Conservation (phyloP, 2,113 vertebrate genomes). For the Gadus macrocephalus region DNA sequence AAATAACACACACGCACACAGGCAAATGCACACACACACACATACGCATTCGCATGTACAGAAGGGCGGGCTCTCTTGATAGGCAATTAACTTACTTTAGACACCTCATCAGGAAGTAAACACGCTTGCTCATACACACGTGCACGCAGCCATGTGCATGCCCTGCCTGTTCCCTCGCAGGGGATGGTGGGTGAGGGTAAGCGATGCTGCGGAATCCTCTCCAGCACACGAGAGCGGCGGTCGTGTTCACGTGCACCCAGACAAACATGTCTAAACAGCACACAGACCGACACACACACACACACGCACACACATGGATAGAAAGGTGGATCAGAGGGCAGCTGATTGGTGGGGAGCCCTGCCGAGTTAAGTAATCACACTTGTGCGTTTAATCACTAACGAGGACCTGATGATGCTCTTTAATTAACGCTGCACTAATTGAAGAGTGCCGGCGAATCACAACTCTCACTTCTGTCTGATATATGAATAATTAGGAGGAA, state of each 20-base stretch:
- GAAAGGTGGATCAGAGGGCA: slow-evolving; percentile 59
- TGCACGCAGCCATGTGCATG: slow-evolving; percentile 10
- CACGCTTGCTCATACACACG: slow-evolving; percentile 36
- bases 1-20: slow-evolving; percentile 39
- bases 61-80: slow-evolving; percentile 18
- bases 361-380: slow-evolving; percentile 86
- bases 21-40: slow-evolving; percentile 17
- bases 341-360: slow-evolving; percentile 85
- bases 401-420: slow-evolving; percentile 87
- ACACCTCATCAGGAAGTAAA: slow-evolving; percentile 64
- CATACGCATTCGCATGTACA: slow-evolving; percentile 21
- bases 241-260: slow-evolving; percentile 37
- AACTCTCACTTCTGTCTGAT: slow-evolving; percentile 76
- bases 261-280: slow-evolving; percentile 9
- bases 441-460: slow-evolving; percentile 76
- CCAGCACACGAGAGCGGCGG: slow-evolving; percentile 34
- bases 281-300: slow-evolving; percentile 11
- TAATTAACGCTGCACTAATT: slow-evolving; percentile 80
- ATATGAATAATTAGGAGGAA: slow-evolving; percentile 67
- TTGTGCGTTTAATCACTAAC: slow-evolving; percentile 91
- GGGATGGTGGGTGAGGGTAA: slow-evolving; percentile 57
- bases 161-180: slow-evolving; percentile 21
- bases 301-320: background rate
- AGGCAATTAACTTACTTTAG: slow-evolving; percentile 69
- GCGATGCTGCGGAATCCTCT: slow-evolving; percentile 53